phyloP scores from a whole-genome alignment of 2,113 vertebrate species.

The Collichthys lucidus region DNA sequence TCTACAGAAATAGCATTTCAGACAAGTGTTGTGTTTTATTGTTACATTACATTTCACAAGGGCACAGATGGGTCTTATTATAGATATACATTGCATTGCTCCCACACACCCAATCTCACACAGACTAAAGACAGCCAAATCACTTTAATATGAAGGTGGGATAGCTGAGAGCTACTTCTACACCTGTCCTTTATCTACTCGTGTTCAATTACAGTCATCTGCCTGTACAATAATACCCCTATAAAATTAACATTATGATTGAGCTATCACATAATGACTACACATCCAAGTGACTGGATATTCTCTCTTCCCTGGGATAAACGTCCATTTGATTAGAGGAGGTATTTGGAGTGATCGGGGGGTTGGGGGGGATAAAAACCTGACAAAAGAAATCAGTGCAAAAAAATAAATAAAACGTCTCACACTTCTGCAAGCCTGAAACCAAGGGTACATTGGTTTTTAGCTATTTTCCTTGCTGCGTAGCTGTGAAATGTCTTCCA shows the following conservation, averaged over 20 bases:
- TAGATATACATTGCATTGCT: background rate
- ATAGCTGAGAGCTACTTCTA: constrained; percentile 2
- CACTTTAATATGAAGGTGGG: constrained; percentile 9
- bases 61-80: constrained; percentile 6
- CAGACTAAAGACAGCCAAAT: constrained; percentile 33
- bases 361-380: constrained; percentile 47
- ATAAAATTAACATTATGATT: constrained; percentile 69
- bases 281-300: constrained; percentile 58
- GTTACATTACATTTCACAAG: background rate
- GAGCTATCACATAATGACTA: constrained; percentile 66
- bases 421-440: constrained; percentile 52
- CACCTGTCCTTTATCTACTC: constrained; percentile 35
- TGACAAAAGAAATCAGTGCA: constrained; percentile 49
- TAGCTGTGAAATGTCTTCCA: constrained; percentile 63
- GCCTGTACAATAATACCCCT: constrained; percentile 52
- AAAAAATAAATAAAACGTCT: constrained; percentile 58
- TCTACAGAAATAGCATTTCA: background rate
- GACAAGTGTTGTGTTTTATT: too few relatives aligned
- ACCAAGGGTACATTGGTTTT: constrained; percentile 72
- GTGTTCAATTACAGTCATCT: constrained; percentile 51
- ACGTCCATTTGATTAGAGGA: constrained; percentile 72
- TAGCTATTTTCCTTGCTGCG: constrained; percentile 57
- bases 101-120: constrained; percentile 15
- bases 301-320: constrained; percentile 57
- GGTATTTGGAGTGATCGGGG: constrained; percentile 49